Evolutionary conservation across 2,113 vertebrate genomes (phyloP).

Genomic region (Orthonyx spaldingii): DNA sequence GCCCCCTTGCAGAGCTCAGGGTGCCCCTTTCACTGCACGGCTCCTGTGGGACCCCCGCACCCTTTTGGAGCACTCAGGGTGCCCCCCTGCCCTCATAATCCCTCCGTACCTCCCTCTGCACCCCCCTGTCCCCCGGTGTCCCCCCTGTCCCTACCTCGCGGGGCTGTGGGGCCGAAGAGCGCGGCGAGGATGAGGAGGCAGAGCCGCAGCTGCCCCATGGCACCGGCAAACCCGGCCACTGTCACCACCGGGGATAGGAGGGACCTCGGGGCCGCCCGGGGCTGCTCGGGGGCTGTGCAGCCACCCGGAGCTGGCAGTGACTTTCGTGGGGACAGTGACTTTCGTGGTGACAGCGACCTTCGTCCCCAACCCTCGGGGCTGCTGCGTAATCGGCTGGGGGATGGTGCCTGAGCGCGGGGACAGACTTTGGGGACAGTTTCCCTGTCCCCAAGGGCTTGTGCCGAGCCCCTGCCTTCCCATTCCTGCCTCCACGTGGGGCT

Average conservation of each 20-base stretch:
- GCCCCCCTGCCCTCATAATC: not conserved
- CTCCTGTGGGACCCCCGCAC: not conserved
- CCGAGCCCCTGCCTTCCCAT: accelerated
- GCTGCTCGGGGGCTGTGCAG: not conserved
- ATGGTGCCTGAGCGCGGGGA: accelerated
- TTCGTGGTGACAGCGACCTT: not conserved
- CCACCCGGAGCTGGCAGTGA: accelerated
- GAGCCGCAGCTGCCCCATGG: not conserved
- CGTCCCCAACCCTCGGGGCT: accelerated
- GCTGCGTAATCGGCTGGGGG: no score
- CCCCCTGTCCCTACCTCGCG: accelerated
- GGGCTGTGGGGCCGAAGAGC: not conserved
- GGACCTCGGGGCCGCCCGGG: no score
- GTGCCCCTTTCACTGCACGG: not conserved
- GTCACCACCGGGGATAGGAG: not conserved
- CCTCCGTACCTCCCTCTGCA: not conserved
- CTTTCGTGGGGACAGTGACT: not conserved
- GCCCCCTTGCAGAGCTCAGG: not conserved
- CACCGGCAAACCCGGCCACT: accelerated
- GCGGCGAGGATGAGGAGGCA: not conserved
- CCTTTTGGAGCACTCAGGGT: not conserved
- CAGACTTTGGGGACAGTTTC: accelerated
- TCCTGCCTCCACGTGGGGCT: accelerated
- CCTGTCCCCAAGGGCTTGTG: accelerated
- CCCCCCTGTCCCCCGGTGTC: accelerated